These are phyloP conservation scores for Chydorus sphaericus DNA, from an alignment of 2,888 invertebrate genomes.

Conservation along the genomic window DNA sequence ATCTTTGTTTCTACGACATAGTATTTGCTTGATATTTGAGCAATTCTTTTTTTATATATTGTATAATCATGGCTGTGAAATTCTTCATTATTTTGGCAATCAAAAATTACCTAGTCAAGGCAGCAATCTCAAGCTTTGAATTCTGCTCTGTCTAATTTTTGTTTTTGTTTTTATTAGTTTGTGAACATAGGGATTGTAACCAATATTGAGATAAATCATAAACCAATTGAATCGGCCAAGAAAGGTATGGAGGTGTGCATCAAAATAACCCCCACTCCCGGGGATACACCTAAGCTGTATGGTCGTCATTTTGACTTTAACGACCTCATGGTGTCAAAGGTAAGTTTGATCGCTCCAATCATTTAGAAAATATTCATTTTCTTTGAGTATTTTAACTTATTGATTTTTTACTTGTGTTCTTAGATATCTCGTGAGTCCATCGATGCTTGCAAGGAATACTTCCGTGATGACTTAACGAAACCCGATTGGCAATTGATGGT, in stretches of 20 bases:
- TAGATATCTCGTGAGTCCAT: constrained; percentile 96
- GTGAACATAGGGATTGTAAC: constrained; percentile 86
- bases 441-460: constrained; percentile 98
- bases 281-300: constrained; percentile 97
- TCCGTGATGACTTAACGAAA: constrained; percentile 92
- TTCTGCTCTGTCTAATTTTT: neutral
- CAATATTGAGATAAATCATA: constrained; percentile 92
- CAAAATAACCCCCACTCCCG: constrained; percentile 91
- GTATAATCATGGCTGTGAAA: constrained; percentile 4
- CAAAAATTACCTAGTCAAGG: too few species aligned
- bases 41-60: too few species aligned
- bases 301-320: constrained; percentile 96
- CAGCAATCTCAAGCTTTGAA: neutral
- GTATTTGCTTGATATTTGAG: too few species aligned
- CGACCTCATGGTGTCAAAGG: constrained; percentile 89
- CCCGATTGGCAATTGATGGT: constrained; percentile 98
- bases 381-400: neutral
- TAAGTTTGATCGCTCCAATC: constrained; percentile 27
- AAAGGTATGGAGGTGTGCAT: constrained; percentile 92
- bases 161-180: constrained; percentile 43
- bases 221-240: constrained; percentile 79
- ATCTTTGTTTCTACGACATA: too few species aligned
- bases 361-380: neutral
- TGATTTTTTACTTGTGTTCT: constrained; percentile 24
- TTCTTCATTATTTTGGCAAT: too few species aligned